Conservation (phyloP, 2,797 vertebrate genomes). For the Sebastes taczanowskii region DNA sequence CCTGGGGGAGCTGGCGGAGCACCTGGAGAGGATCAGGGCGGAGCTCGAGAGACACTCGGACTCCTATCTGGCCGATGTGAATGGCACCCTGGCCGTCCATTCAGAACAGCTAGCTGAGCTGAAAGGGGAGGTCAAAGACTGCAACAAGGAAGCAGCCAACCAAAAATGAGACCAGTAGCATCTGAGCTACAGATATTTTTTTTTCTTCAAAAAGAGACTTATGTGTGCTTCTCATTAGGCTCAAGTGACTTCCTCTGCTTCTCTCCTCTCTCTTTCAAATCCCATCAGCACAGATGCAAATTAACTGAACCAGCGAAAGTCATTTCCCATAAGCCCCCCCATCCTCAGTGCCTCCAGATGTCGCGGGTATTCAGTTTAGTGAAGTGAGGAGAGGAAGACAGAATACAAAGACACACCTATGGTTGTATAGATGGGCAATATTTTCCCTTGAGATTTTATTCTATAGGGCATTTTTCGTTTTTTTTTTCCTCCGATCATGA, state of each 20-base stretch:
- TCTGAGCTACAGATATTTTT: slow-evolving; percentile 45
- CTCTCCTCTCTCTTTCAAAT: slow-evolving; percentile 26
- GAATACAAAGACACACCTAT: slow-evolving; percentile 46
- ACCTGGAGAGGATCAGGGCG: slow-evolving; percentile 84
- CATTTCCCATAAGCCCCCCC: slow-evolving; percentile 25
- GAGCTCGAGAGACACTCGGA: slow-evolving; percentile 88
- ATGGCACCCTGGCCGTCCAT: slow-evolving; percentile 86
- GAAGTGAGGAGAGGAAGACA: slow-evolving; percentile 40
- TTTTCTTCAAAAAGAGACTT: slow-evolving; percentile 30
- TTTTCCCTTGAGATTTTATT: slow-evolving; percentile 65
- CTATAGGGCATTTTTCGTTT: slow-evolving; percentile 73
- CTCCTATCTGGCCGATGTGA: slow-evolving; percentile 88
- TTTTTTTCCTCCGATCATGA: slow-evolving; percentile 49
- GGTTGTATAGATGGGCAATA: slow-evolving; percentile 70
- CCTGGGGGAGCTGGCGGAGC: slow-evolving; percentile 83
- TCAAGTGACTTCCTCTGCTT: slow-evolving; percentile 46
- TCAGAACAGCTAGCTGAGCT: slow-evolving; percentile 89
- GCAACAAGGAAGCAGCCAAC: slow-evolving; percentile 74
- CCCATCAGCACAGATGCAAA: slow-evolving; percentile 54
- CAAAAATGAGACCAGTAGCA: slow-evolving; percentile 78
- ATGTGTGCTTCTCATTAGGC: slow-evolving; percentile 46
- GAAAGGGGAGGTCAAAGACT: slow-evolving; percentile 88
- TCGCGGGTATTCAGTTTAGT: slow-evolving; percentile 42
- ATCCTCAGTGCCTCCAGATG: slow-evolving; percentile 39
- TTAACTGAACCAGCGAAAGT: slow-evolving; percentile 44